Evolutionary conservation across 2,797 vertebrate genomes (phyloP).

Genomic region (Vireo griseus): DNA sequence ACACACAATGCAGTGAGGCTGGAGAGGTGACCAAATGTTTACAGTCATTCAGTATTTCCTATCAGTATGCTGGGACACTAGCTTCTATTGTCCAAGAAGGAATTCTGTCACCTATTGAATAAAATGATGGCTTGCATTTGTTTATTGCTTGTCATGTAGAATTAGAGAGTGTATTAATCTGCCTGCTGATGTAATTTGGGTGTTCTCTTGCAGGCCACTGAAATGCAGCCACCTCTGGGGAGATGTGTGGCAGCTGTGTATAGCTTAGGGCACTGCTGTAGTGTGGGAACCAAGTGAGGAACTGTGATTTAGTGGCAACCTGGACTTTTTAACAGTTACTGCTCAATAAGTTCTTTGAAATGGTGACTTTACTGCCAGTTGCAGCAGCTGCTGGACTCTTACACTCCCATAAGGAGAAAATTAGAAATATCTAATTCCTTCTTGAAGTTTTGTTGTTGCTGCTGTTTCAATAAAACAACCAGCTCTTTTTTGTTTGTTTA

Average conservation of each 20-base stretch:
- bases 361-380: constrained; percentile 45
- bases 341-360: constrained; percentile 55
- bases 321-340: constrained; percentile 44
- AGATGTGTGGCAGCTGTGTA: constrained; percentile 37
- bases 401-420: constrained; percentile 24
- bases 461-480: not conserved
- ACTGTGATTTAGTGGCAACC: constrained; percentile 46
- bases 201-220: not conserved
- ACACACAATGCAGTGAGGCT: not conserved
- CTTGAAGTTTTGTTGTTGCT: not conserved
- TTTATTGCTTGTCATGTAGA: constrained; percentile 2
- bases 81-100: not conserved
- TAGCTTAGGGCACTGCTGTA: constrained; percentile 22
- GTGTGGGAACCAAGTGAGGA: constrained; percentile 51
- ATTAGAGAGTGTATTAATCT: constrained; percentile 21
- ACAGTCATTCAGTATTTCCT: not conserved
- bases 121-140: constrained; percentile 13
- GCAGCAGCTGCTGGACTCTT: constrained; percentile 40
- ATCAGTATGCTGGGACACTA: not conserved
- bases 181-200: not conserved
- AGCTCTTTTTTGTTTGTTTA: not conserved
- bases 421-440: constrained; percentile 26
- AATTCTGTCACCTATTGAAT: constrained; percentile 8
- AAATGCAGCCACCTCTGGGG: constrained; percentile 60
- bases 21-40: not conserved